A percentile compares a stretch with the other conserved stretches of the same genome.
Evolutionary conservation across 2,888 invertebrate species (phyloP).

Genomic region (Leptinotarsa peninsularis): DNA sequence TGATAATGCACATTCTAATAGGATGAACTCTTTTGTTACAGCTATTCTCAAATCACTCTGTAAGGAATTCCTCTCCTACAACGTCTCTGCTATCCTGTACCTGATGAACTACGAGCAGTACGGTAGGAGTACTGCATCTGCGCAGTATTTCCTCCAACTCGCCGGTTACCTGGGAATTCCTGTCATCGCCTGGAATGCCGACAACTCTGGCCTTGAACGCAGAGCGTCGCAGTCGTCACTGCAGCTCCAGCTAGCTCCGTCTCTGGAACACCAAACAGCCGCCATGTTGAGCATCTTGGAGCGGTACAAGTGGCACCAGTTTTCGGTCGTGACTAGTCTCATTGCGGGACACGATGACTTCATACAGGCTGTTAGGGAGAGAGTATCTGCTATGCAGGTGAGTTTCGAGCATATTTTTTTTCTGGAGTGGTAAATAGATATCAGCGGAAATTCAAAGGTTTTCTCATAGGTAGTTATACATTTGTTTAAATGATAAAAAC

Average conservation of each 20-base stretch:
- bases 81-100: conserved; percentile 92
- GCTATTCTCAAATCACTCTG: conserved; percentile 90
- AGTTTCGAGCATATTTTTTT: conserved; percentile 34
- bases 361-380: conserved; percentile 91
- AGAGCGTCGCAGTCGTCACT: conserved; percentile 87
- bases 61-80: conserved; percentile 88
- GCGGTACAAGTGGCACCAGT: conserved; percentile 96
- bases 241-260: conserved; percentile 94
- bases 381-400: conserved; percentile 86
- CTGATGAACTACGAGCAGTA: conserved; percentile 96
- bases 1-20: no score
- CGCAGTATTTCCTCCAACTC: conserved; percentile 93
- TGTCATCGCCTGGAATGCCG: conserved; percentile 97
- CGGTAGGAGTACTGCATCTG: conserved; percentile 91
- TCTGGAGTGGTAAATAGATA: no score
- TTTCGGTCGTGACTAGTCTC: conserved; percentile 92
- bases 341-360: conserved; percentile 96
- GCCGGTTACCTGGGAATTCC: conserved; percentile 93
- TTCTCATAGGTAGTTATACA: no score
- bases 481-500: no score
- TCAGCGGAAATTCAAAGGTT: no score
- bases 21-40: conserved; percentile 64
- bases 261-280: conserved; percentile 94
- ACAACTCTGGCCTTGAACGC: conserved; percentile 87
- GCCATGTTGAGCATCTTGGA: conserved; percentile 96